Conservation (phyloP, 2,797 vertebrate species). For the Alca torda region DNA sequence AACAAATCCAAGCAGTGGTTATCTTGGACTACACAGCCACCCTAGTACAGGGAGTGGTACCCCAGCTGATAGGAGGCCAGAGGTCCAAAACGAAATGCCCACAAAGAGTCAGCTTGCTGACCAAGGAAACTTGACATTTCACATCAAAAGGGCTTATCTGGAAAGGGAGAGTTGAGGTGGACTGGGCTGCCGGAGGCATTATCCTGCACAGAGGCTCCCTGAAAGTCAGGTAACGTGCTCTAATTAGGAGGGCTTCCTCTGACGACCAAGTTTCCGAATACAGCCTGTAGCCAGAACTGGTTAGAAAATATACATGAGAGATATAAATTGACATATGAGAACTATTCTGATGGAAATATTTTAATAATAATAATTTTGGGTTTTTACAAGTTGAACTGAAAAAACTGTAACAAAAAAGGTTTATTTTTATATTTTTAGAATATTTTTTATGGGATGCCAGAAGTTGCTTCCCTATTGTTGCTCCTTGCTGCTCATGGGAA, state of each 20-base stretch:
- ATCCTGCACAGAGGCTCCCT: neutral
- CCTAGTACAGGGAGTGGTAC: neutral
- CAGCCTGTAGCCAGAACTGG: neutral
- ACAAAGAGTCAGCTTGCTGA: neutral
- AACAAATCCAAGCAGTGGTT: neutral
- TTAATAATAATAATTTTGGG: neutral
- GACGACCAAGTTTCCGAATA: neutral
- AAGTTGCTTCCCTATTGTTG: neutral
- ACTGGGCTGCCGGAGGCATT: neutral
- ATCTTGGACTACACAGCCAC: neutral
- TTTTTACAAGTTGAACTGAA: neutral
- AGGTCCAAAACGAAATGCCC: neutral
- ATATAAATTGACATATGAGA: neutral
- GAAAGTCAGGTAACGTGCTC: neutral
- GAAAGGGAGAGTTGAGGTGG: neutral
- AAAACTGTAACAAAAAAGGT: neutral
- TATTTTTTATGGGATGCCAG: neutral
- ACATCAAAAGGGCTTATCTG: neutral
- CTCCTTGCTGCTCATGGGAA: neutral
- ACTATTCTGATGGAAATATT: neutral
- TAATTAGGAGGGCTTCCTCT: neutral
- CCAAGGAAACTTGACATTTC: neutral
- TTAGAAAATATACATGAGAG: neutral
- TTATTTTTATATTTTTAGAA: neutral
- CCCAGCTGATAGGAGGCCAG: fast-evolving